Percentiles rank a stretch among this genome's conserved stretches.
Evolutionary conservation across 2,797 vertebrate genomes (phyloP).

Genomic region (Gobionotothen gibberifrons): DNA sequence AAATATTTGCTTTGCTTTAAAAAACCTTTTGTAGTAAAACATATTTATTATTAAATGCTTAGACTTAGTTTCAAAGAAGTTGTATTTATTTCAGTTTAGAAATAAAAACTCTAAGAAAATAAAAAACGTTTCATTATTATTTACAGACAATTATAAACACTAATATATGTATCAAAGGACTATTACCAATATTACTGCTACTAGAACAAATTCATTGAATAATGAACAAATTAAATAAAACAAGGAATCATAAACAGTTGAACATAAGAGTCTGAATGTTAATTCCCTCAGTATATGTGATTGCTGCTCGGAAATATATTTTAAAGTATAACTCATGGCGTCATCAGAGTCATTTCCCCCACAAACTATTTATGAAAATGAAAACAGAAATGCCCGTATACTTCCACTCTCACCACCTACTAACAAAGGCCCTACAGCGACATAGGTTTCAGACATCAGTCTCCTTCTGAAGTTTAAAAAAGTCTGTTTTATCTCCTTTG

Average conservation of each 20-base stretch:
- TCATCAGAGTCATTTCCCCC: background rate
- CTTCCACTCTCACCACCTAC: conserved; percentile 13
- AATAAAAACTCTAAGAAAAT: too few relatives aligned
- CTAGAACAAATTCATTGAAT: background rate
- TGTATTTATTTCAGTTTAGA: too few relatives aligned
- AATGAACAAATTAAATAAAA: background rate
- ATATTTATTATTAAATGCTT: too few relatives aligned
- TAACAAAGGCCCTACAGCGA: conserved; percentile 24
- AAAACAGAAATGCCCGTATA: conserved; percentile 12
- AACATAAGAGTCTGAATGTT: background rate
- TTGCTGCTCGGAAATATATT: background rate
- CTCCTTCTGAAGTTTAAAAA: conserved; percentile 56
- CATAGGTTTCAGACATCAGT: conserved; percentile 35
- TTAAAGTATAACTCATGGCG: background rate
- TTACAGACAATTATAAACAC: too few relatives aligned
- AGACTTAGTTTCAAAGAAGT: too few relatives aligned
- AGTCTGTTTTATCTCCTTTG: conserved; percentile 71
- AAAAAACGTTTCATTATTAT: too few relatives aligned
- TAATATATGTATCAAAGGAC: background rate
- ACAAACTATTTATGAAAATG: conserved; percentile 9
- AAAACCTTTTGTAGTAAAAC: too few relatives aligned
- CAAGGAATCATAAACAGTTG: background rate
- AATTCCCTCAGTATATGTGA: background rate
- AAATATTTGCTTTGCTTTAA: too few relatives aligned
- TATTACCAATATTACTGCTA: too few relatives aligned